Evolutionary conservation across 1,140 invertebrate species (phyloP), one percentile per base, ranked within the genome.

Genomic region (Rhopalosiphum maidis): DNA sequence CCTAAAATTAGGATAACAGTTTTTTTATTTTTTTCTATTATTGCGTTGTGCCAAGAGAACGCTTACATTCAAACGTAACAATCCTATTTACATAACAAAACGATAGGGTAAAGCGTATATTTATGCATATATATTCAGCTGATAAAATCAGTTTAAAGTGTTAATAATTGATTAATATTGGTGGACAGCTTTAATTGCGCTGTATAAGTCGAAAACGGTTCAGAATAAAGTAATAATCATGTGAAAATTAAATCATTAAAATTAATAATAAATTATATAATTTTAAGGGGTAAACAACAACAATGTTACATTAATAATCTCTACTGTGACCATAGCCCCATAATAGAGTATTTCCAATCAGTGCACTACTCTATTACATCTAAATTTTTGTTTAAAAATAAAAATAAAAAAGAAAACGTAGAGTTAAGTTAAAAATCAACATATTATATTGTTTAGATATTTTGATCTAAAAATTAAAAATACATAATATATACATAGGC

Each of bases 211-310:
- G 30, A 68, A 11, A n/a, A 68, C 30, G 60, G 30, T 68, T 30
- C 11, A n/a, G 60, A 68, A 60, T 68, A 68, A 68, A 68, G 30
- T 68, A n/a, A 68, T 68, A 68, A n/a, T n/a, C 60, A 11, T 15
- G 60, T n/a, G 60, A 30, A 68, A 68, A 68, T 68, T 68, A n/a
- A 68, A 68, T n/a, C 60, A 68, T 68, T 68, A 68, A n/a, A 68
- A 68, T 68, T n/a, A 30, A 15, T 15, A 30, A 60, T 60, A 60
- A 30, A 60, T 30, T 60, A 30, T 68, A 68, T 68, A 68, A 11
- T 68, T 68, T 18, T 68, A 68, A 68, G 30, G 11, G 25, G 4
- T 8, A 68, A n/a, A 25, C 30, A 68, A 68, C 60, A 68, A 68
- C 30, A 68, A 15, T 68, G 4, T 68, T 55, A 4, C 30, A 21